These are phyloP conservation scores for Harpegnathos saltator DNA, from an alignment of 1,140 invertebrate species.

Conservation along the genomic window DNA sequence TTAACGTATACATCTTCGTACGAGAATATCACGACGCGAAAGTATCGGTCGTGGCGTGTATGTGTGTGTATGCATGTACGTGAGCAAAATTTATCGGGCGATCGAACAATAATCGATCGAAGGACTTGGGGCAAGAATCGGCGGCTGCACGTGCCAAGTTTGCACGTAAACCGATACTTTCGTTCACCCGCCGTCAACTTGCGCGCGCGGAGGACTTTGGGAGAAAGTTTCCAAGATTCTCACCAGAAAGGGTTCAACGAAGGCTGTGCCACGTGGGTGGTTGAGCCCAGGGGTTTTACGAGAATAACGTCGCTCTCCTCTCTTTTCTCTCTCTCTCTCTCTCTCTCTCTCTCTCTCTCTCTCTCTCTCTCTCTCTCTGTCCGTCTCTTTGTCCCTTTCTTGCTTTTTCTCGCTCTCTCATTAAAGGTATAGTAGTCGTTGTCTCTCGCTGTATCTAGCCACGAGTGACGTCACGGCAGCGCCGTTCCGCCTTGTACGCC, in stretches of 20 bases:
- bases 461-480: slow-evolving; percentile 62
- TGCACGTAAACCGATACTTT: slow-evolving; percentile 19
- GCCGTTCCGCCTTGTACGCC: slow-evolving; percentile 33
- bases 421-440: slow-evolving; percentile 35
- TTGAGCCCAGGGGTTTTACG: slow-evolving; percentile 50
- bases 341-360: not conserved
- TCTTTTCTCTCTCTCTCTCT: not conserved
- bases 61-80: not conserved
- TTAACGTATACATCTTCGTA: no score
- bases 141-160: not conserved
- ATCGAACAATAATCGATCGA: slow-evolving; percentile 4
- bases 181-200: slow-evolving; percentile 15
- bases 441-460: slow-evolving; percentile 15
- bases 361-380: not conserved
- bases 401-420: not conserved
- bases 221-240: slow-evolving; percentile 31
- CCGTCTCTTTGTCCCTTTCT: no score
- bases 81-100: slow-evolving; percentile 1
- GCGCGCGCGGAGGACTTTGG: slow-evolving; percentile 16
- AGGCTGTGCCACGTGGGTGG: slow-evolving; percentile 12
- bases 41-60: no score
- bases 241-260: slow-evolving; percentile 45
- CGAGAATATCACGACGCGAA: no score
- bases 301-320: slow-evolving; percentile 60
- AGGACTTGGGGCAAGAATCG: not conserved